Conservation (phyloP, 2,888 invertebrate genomes). For the Stenolophus ochropezus region DNA sequence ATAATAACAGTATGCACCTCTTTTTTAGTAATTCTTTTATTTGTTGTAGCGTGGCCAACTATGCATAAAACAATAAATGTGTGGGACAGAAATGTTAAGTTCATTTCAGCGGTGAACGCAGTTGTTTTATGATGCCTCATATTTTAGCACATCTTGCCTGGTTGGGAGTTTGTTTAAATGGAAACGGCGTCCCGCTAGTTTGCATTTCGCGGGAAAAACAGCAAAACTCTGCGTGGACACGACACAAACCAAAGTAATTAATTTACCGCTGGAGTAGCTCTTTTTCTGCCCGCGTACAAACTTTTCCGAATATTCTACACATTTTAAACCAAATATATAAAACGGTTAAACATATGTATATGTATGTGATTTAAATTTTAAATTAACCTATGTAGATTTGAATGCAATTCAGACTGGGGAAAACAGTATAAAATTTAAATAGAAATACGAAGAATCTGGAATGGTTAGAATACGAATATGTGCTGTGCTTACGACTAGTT, state of each 20-base stretch:
- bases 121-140: conserved; percentile 42
- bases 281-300: not conserved
- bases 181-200: conserved; percentile 40
- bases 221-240: conserved; percentile 32
- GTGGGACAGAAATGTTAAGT: conserved; percentile 33
- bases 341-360: not conserved
- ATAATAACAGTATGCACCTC: no score
- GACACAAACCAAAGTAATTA: conserved; percentile 42
- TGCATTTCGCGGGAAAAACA: conserved; percentile 45
- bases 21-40: not conserved
- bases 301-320: conserved; percentile 16
- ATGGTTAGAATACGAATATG: not conserved
- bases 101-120: conserved; percentile 6
- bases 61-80: conserved; percentile 13
- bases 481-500: no score
- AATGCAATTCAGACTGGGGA: not conserved
- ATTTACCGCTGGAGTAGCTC: conserved; percentile 26
- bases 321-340: conserved; percentile 5
- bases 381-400: not conserved
- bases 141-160: conserved; percentile 44
- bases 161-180: conserved; percentile 44
- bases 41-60: not conserved
- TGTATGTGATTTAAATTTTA: not conserved
- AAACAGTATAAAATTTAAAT: not conserved
- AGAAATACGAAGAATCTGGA: not conserved